Percentiles rank a stretch among this genome's conserved stretches.
Evolutionary conservation across 1,140 invertebrate species (phyloP).

Genomic region (Hirudo medicinalis): DNA sequence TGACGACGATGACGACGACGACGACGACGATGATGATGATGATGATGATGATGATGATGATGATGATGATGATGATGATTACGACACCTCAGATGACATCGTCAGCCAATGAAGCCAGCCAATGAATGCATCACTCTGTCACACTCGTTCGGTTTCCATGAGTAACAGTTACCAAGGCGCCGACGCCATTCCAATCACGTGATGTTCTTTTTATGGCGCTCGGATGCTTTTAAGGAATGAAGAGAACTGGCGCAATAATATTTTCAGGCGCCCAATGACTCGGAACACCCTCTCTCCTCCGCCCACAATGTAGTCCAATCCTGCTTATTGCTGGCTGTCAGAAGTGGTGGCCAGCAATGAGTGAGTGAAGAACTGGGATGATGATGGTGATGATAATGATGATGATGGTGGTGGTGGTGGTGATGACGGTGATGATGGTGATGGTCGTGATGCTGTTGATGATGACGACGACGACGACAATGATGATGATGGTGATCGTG

Average conservation of each 20-base stretch:
- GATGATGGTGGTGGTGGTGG: constrained; percentile 13
- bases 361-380: neutral
- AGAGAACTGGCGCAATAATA: constrained; percentile 3
- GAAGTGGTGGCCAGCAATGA: neutral
- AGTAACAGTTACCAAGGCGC: too few species aligned
- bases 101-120: too few species aligned
- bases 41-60: constrained; percentile 14
- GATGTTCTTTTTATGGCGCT: too few species aligned
- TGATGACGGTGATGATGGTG: constrained; percentile 11
- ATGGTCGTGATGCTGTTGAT: constrained; percentile 9
- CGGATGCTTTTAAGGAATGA: constrained; percentile 1
- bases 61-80: neutral
- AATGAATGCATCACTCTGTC: too few species aligned
- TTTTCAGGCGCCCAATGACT: neutral
- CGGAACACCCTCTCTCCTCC: neutral
- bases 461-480: constrained; percentile 8
- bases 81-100: neutral
- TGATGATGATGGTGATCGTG: constrained; percentile 5
- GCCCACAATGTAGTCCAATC: neutral
- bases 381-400: constrained; percentile 12
- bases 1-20: neutral
- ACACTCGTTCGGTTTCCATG: too few species aligned
- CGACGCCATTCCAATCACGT: too few species aligned
- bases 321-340: neutral
- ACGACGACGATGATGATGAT: constrained; percentile 6